These are phyloP conservation scores for Tachystola acroxantha DNA, from an alignment of 2,888 invertebrate species.

Conservation along the genomic window DNA sequence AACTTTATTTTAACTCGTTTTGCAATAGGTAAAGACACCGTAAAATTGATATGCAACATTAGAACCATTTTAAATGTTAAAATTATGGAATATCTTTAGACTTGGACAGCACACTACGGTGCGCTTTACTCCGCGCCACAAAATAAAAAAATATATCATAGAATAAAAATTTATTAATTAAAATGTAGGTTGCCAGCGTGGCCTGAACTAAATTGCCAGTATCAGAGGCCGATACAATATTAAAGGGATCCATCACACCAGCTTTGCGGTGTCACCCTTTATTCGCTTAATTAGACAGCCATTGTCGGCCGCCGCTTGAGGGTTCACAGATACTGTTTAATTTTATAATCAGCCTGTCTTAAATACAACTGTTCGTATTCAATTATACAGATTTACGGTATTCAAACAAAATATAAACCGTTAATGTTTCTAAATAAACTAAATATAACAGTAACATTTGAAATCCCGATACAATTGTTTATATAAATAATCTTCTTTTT, in stretches of 20 bases:
- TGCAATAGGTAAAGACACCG: no score
- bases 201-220: not conserved
- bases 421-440: no score
- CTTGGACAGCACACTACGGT: no score
- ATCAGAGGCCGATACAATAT: slow-evolving; percentile 36
- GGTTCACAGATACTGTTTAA: slow-evolving; percentile 37
- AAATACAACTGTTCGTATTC: slow-evolving; percentile 28
- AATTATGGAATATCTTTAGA: no score
- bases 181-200: not conserved
- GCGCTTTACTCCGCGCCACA: no score
- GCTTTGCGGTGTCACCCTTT: slow-evolving; percentile 72
- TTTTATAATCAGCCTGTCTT: slow-evolving; percentile 44
- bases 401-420: no score
- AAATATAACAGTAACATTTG: no score
- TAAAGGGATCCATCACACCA: slow-evolving; percentile 73
- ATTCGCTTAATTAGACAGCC: slow-evolving; percentile 69
- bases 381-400: not conserved
- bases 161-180: not conserved
- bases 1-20: no score
- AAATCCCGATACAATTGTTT: no score
- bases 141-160: not conserved
- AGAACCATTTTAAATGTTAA: no score
- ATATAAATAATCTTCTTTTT: no score
- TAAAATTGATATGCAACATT: no score
- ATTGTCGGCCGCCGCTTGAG: slow-evolving; percentile 52